Base-by-base conservation (phyloP, 2,888 invertebrate genomes). In the Leptopilina myrica region DNA sequence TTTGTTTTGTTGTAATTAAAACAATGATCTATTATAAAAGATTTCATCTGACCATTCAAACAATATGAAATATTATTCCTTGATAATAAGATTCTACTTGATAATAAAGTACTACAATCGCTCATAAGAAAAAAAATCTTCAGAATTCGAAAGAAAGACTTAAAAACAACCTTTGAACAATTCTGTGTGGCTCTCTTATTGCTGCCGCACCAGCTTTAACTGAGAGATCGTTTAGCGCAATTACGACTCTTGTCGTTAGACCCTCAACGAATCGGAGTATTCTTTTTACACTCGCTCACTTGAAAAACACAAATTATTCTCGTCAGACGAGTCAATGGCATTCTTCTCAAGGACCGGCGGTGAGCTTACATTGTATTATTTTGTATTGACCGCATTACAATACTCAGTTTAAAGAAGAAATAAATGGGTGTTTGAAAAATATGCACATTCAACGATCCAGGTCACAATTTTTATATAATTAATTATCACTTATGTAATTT, bases 211-310 rank as follows among this genome's bases (percentile, higher is more conserved):
- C 73, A 73, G 33, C 62, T 40, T 76, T 56, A n/a, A 56, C 43
- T 12, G 40, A 62, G 83, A 82, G 84, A 87, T 86, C 86, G 85
- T 86, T 88, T 87, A 86, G 85, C 84, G 86, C 86, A 88, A 88
- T 88, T 87, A 88, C 84, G 85, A 82, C 88, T 85, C 88, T 88
- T 88, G 87, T 87, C 86, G 82, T 64, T 40, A 62, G 62, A 9
- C 40, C 15, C 76, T 64, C 64, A 12, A 64, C 62, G 76, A 76
- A 76, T 76, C 43, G 15, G 62, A 64, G 49, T 49, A 76, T 49
- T 62, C 43, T 49, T 49, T 64, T 76, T 76, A 20, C 12, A 49
- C 62, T 77, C 79, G 14, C 56, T 46, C 75, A 64, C 14, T 76
- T 59, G 15, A 76, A 33, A 76, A 64, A 76, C 46, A 64, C 49